Conservation (phyloP, 2,888 invertebrate genomes). For the Epistrophella euchroma region DNA sequence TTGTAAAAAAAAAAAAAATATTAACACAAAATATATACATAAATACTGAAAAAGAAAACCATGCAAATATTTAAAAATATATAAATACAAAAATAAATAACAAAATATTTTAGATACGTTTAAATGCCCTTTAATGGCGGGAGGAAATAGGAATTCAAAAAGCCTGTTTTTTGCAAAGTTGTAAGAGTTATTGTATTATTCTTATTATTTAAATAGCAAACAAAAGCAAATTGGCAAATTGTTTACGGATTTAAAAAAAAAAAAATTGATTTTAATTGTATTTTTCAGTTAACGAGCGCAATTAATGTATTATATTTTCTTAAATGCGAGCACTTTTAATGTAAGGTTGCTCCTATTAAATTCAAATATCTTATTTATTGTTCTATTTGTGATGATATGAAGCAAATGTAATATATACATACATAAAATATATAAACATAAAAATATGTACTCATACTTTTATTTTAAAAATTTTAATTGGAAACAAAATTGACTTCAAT, state of each 20-base stretch:
- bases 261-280: conserved; percentile 20
- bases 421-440: conserved; percentile 25
- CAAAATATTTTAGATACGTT: conserved; percentile 74
- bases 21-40: conserved; percentile 39
- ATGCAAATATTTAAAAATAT: conserved; percentile 39
- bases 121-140: conserved; percentile 73
- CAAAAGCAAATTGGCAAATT: conserved; percentile 49
- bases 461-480: conserved; percentile 43
- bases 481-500: conserved; percentile 28
- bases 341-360: conserved; percentile 33
- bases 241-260: conserved; percentile 49
- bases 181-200: conserved; percentile 58
- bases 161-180: conserved; percentile 59
- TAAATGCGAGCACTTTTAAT: conserved; percentile 48
- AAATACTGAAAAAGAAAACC: conserved; percentile 8
- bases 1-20: conserved; percentile 73
- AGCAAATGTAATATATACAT: conserved; percentile 41
- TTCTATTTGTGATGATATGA: conserved; percentile 65
- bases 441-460: conserved; percentile 7
- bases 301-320: conserved; percentile 29
- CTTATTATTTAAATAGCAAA: conserved; percentile 25
- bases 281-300: conserved; percentile 34
- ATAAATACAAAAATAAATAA: conserved; percentile 32
- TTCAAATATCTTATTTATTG: conserved; percentile 36
- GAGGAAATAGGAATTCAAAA: conserved; percentile 43